These are phyloP conservation scores for Porites lobata DNA, from an alignment of 92 coral and sea anemone species.

Conservation along the genomic window DNA sequence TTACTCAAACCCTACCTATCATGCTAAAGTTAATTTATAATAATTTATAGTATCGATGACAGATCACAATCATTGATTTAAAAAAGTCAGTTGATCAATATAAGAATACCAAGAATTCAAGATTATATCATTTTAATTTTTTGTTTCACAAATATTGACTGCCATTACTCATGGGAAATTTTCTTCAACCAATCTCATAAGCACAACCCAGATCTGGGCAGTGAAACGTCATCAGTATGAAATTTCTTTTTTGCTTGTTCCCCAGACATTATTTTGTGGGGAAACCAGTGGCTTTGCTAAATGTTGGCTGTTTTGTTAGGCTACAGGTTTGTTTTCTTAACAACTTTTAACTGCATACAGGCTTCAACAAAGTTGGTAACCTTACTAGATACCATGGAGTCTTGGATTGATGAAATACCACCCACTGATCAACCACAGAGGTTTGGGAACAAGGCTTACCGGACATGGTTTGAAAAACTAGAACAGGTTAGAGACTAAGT, in stretches of 20 bases:
- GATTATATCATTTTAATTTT: no score
- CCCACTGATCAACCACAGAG: constrained; percentile 94
- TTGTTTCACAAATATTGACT: no score
- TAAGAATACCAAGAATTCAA: no score
- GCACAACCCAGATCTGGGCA: no score
- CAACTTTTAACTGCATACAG: constrained; percentile 39
- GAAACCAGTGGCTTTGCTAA: not conserved
- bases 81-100: no score
- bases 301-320: not conserved
- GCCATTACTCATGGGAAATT: no score
- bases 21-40: no score
- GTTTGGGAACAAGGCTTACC: constrained; percentile 97
- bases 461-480: constrained; percentile 88
- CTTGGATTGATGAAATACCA: constrained; percentile 93
- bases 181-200: no score
- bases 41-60: no score
- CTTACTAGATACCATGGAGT: constrained; percentile 82
- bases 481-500: constrained; percentile 70
- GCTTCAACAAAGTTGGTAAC: constrained; percentile 73
- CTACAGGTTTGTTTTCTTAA: not conserved
- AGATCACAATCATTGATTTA: no score
- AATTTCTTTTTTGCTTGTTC: no score
- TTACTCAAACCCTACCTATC: not conserved
- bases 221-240: no score
- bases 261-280: not conserved